phyloP scores from a whole-genome alignment of 2,888 invertebrate genomes.

The Osmoderma eremita region DNA sequence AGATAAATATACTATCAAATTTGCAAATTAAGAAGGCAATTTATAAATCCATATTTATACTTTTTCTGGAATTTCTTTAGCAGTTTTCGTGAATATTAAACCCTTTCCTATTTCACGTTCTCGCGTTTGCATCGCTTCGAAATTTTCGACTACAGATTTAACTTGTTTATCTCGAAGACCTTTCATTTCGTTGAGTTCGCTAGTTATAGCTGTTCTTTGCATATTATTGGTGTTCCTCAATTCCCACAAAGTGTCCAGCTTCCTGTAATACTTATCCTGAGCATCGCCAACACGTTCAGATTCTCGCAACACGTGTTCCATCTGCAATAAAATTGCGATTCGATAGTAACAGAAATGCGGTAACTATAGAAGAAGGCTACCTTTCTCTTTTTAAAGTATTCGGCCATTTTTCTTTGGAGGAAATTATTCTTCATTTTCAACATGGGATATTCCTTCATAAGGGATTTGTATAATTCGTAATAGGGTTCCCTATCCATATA shows the following conservation, averaged over 20 bases:
- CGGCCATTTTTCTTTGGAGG: conserved; percentile 58
- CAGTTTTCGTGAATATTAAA: conserved; percentile 59
- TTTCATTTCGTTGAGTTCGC: conserved; percentile 52
- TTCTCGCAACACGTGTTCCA: conserved; percentile 58
- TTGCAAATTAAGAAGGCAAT: background rate
- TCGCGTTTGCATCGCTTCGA: conserved; percentile 51
- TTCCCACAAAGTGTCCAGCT: conserved; percentile 49
- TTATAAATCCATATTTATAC: conserved; percentile 40
- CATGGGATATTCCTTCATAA: conserved; percentile 43
- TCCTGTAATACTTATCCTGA: conserved; percentile 54
- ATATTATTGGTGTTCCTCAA: conserved; percentile 43
- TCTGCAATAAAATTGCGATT: conserved; percentile 45
- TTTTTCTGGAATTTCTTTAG: conserved; percentile 58
- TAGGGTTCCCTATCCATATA: conserved; percentile 47
- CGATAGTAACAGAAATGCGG: conserved; percentile 4
- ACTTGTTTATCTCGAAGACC: conserved; percentile 49
- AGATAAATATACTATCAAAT: background rate
- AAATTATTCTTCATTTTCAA: conserved; percentile 53
- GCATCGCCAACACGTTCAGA: conserved; percentile 52
- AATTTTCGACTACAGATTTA: conserved; percentile 47
- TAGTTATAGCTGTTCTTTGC: conserved; percentile 49
- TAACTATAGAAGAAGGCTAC: conserved; percentile 40
- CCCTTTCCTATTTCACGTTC: conserved; percentile 58
- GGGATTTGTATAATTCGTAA: conserved; percentile 41
- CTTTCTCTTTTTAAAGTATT: conserved; percentile 58